Evolutionary conservation across 1,140 invertebrate species (phyloP).

Genomic region (Temnothorax longispinosus): DNA sequence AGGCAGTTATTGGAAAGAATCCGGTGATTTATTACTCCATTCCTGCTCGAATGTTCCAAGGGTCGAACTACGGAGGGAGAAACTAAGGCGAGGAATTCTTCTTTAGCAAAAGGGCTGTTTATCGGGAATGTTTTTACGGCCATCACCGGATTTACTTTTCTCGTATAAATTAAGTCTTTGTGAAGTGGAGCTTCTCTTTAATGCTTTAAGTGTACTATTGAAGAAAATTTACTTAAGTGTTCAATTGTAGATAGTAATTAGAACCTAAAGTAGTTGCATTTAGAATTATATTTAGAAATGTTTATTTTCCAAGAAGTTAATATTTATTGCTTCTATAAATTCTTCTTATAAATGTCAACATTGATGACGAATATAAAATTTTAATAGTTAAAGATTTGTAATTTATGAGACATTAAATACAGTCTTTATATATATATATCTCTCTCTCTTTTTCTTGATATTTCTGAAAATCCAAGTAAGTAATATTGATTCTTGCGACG

Average conservation of each 20-base stretch:
- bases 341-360: neutral
- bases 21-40: slow-evolving; percentile 53
- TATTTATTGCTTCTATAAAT: neutral
- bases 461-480: neutral
- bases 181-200: slow-evolving; percentile 34
- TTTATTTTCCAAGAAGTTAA: neutral
- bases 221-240: slow-evolving; percentile 1
- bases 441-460: no score
- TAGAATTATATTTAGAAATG: neutral
- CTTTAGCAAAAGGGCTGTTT: slow-evolving; percentile 46
- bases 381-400: neutral
- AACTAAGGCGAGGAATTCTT: slow-evolving; percentile 25
- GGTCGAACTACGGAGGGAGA: slow-evolving; percentile 8
- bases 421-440: neutral
- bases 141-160: slow-evolving; percentile 39
- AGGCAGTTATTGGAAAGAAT: slow-evolving; percentile 54
- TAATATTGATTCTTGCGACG: neutral
- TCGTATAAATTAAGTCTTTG: slow-evolving; percentile 52
- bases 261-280: neutral
- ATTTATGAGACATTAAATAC: neutral
- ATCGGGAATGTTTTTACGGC: slow-evolving; percentile 45
- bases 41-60: slow-evolving; percentile 47
- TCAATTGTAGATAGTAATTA: slow-evolving; percentile 25
- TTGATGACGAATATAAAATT: neutral
- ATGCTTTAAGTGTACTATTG: slow-evolving; percentile 1